Conservation (phyloP, 2,888 invertebrate species). For the Merodon equestris region DNA sequence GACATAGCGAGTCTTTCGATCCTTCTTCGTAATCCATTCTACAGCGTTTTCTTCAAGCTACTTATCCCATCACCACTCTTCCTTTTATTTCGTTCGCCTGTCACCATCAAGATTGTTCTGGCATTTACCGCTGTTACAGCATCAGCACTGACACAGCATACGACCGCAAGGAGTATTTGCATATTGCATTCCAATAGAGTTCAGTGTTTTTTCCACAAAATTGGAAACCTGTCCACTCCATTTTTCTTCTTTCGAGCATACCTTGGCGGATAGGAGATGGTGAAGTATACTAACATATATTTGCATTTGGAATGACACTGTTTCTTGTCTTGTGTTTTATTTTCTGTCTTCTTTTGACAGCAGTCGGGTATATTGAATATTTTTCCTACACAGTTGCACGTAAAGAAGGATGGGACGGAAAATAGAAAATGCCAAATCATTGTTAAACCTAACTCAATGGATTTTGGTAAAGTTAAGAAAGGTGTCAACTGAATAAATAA, state of each 20-base stretch:
- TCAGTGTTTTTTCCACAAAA: constrained; percentile 50
- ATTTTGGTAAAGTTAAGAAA: no score
- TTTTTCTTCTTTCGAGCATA: constrained; percentile 13
- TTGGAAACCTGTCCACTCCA: constrained; percentile 50
- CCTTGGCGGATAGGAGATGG: not conserved
- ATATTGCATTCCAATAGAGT: constrained; percentile 42
- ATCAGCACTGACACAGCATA: constrained; percentile 15
- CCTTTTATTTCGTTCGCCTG: no score
- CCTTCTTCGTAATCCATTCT: no score
- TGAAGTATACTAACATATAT: constrained; percentile 10
- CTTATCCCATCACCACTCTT: no score
- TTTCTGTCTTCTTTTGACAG: not conserved
- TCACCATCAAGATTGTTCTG: constrained; percentile 1
- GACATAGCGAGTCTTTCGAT: no score
- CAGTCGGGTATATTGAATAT: constrained; percentile 17
- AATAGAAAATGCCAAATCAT: constrained; percentile 20
- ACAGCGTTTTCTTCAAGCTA: no score
- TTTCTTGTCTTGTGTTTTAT: not conserved
- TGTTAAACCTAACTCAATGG: not conserved
- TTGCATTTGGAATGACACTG: constrained; percentile 16
- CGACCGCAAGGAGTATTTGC: constrained; percentile 15
- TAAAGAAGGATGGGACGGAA: not conserved
- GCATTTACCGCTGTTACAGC: constrained; percentile 11
- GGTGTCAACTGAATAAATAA: no score
- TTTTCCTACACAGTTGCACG: not conserved